Base-by-base conservation (phyloP, 30 jellyfish, hydroid and myxozoan genomes). In the Chrysaora quinquecirrha region DNA sequence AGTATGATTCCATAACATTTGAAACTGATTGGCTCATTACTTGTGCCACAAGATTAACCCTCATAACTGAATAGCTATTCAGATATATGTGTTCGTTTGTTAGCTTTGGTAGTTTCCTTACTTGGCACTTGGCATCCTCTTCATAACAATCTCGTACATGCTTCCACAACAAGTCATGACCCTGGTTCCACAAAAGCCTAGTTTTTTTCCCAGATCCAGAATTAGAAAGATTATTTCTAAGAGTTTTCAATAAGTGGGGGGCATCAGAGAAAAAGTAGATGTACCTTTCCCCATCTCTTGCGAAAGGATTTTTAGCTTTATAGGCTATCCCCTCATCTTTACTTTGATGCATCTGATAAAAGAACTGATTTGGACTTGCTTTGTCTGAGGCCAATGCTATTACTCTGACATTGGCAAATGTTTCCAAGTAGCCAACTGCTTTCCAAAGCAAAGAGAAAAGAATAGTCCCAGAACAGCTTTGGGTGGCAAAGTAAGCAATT, bases 351-450 rank as follows among this genome's bases (percentile, higher is more conserved):
- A 74, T 74, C 52, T 54, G 49, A 34, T 74, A 50, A 74, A 74
- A 74, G 49, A 34, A 43, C 48, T 74, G 86, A 61, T 74, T 74
- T 50, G 86, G 76, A 74, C 75, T 74, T 74, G 86, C 86, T 54
- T 1, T 74, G 52, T 74, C 76, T 74, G 86, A 74, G 47, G 52
- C 75, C 63, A 48, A 38, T 38, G 54, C 54, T 3, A 64, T 64
- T 7, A 64, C 76, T 18, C 24, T 64, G 76, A 64, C 61, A 64
- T 64, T 64, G 76, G 23, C 50, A 64, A 58, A 64, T 64, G 52
- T 64, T 29, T 64, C 76, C 76, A 64, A 64, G 50, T 64, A 64
- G 24, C 48, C 76, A 64, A 64, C 58, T 64, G 76, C 52, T 58
- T 64, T 64, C 76, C 52, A 64, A 21, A 64, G 61, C 58, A 64